Conservation (phyloP, 2,888 invertebrate species). For the Spodoptera littoralis region DNA sequence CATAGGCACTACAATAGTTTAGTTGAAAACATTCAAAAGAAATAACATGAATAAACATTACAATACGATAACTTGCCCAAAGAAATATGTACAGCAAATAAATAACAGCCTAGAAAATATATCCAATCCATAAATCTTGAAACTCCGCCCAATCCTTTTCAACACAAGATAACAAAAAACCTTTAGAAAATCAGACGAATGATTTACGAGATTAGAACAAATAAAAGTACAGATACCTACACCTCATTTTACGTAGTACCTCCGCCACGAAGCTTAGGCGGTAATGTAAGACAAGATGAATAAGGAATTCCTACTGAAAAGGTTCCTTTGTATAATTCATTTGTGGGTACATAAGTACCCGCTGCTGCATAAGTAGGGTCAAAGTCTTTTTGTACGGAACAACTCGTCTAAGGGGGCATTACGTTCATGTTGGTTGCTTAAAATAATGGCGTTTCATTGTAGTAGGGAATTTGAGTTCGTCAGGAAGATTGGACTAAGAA, state of each 20-base stretch:
- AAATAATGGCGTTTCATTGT: conserved; percentile 32
- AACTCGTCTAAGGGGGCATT: conserved; percentile 36
- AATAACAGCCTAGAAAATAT: too few relatives aligned
- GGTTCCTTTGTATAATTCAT: conserved; percentile 68
- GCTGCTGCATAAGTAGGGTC: conserved; percentile 63
- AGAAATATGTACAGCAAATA: too few relatives aligned
- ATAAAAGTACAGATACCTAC: conserved; percentile 22
- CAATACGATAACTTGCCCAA: too few relatives aligned
- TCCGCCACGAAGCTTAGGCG: conserved; percentile 55
- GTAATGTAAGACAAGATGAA: conserved; percentile 68
- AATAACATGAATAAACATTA: too few relatives aligned
- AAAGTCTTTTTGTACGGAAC: conserved; percentile 48
- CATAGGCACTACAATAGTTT: too few relatives aligned
- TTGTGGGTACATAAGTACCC: conserved; percentile 59
- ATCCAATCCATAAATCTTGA: conserved; percentile 2
- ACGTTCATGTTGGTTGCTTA: conserved; percentile 29
- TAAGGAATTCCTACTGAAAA: conserved; percentile 62
- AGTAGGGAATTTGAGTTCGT: not conserved
- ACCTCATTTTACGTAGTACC: conserved; percentile 51
- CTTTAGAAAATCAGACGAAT: conserved; percentile 18
- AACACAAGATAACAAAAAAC: not conserved
- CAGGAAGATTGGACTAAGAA: not conserved
- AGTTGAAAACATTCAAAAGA: too few relatives aligned
- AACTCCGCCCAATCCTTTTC: conserved; percentile 5
- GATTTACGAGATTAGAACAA: conserved; percentile 27